Conservation (phyloP, 2,888 invertebrate genomes). For the Penaeus monodon region DNA sequence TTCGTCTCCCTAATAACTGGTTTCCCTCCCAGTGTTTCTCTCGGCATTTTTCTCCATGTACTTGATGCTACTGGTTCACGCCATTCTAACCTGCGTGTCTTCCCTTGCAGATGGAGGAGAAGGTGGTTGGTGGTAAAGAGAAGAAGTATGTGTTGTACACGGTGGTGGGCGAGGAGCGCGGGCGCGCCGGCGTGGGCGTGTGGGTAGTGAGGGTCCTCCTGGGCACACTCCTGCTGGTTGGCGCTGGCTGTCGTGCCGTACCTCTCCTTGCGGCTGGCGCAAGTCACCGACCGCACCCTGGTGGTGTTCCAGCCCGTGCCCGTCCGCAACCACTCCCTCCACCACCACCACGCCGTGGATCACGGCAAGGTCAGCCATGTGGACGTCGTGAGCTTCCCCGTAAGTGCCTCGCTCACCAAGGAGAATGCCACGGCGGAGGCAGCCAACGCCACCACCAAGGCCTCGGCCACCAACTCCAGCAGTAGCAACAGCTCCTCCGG, state of each 20-base stretch:
- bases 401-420: conserved; percentile 34
- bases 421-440: conserved; percentile 34
- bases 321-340: conserved; percentile 41
- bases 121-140: conserved; percentile 60
- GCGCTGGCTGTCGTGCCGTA: conserved; percentile 63
- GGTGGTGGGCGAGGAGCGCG: conserved; percentile 59
- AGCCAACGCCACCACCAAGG: conserved; percentile 15
- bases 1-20: no score
- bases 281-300: conserved; percentile 54
- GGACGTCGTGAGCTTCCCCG: conserved; percentile 5
- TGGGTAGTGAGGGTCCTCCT: conserved; percentile 52
- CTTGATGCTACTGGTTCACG: background rate
- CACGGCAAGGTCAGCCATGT: conserved; percentile 6
- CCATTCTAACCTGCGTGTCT: background rate
- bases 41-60: background rate
- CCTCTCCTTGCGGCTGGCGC: conserved; percentile 57
- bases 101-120: conserved; percentile 63
- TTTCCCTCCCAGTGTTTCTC: background rate
- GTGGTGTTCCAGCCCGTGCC: conserved; percentile 62
- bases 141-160: conserved; percentile 64
- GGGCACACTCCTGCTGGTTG: conserved; percentile 54
- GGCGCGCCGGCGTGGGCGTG: conserved; percentile 46
- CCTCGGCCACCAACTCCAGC: conserved; percentile 19
- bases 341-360: conserved; percentile 24
- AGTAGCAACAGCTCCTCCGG: background rate